Evolutionary conservation across 1,140 invertebrate genomes (phyloP), one percentile per base, ranked within the genome.

Genomic region (Aphelinus atriplicis): DNA sequence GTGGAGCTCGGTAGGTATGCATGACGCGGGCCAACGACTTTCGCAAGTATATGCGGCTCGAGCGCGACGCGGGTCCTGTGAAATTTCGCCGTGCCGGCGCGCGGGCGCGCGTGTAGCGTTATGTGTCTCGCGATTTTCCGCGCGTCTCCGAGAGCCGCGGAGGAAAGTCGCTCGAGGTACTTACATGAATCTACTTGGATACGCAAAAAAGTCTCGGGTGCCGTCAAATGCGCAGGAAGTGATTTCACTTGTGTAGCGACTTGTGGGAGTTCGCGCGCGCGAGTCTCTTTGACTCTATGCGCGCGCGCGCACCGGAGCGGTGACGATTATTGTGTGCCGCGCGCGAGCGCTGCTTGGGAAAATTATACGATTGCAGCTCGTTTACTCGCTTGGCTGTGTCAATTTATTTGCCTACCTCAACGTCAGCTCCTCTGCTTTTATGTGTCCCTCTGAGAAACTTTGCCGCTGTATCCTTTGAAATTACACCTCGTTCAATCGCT

Each of bases 191-290:
- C 26, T 26, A 26, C 26, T 26, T 26, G 26, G 26, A 26, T 26
- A 26, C 26, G 9, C 43, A 47, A 26, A 26, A 63, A 63, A 63
- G 48, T 46, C 2, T 26, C 26, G 2, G 43, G 57, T 58, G 57
- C 1, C 57, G 43, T 58, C 60, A 45, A 46, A 62, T 62, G 9
- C 45, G 61, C 45, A 47, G 61, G 61, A 63, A 63, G 46, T 63
- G 61, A 63, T 63, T 63, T 63, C 61, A 63, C 61, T 60, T 60
- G 57, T 58, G 4, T 58, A 58, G 43, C 3, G 57, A 5, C 26
- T 58, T 60, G 42, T 60, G 58, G 58, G 42, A 43, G 58, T 60
- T 60, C 48, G n/a, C 63, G 63, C 48, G 63, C 26, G 63, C 46
- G 48, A 63, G 48, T 63, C 9, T 3, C 61, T 10, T n/a, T 5